Evolutionary conservation across 2,888 invertebrate species (phyloP), one percentile per base, ranked within the genome.

Genomic region (Acanthoscelides obtectus): DNA sequence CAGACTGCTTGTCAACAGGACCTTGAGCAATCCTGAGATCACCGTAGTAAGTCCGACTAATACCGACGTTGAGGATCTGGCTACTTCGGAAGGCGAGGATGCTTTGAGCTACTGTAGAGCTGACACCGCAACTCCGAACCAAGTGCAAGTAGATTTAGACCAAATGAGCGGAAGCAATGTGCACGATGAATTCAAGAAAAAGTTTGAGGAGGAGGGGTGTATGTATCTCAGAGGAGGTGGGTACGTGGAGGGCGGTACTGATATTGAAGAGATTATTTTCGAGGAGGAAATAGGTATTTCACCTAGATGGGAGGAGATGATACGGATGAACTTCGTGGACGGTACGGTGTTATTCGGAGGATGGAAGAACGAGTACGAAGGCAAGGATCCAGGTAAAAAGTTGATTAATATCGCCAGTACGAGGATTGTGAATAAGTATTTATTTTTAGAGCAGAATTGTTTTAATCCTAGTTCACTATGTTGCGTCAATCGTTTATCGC

Each of bases 141-240:
- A 86, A 73, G 76, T 87, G n/a, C 82, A 80, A 67, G 83, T 84
- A 66, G 84, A 86, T 77, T 77, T 87, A 0, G 86, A 88, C 70
- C 86, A 87, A 67, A 73, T 80, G 64, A 83, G 84, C 72, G 83
- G 83, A 22, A 86, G 87, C 6, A 84, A 84, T 5, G 86, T 88
- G 2, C 84, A 86, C 73, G 86, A 86, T 66, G 86, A 85, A 77
- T 84, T 83, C 70, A 83, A 82, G 17, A 84, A 84, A 69, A 83
- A 85, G 70, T 86, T 87, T 73, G 84, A 88, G 80, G 75, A 84
- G 2, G 86, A 87, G 64, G 81, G 88, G 88, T 78, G 85, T 71
- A 80, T 86, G 78, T 87, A 88, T 78, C 83, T 89, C 12, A 89
- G 89, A 81, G 87, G 87, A 68, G 83, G 86, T 73, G 82, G 83